Evolutionary conservation across 2,797 vertebrate species (phyloP).

Genomic region (Silurus aristotelis): DNA sequence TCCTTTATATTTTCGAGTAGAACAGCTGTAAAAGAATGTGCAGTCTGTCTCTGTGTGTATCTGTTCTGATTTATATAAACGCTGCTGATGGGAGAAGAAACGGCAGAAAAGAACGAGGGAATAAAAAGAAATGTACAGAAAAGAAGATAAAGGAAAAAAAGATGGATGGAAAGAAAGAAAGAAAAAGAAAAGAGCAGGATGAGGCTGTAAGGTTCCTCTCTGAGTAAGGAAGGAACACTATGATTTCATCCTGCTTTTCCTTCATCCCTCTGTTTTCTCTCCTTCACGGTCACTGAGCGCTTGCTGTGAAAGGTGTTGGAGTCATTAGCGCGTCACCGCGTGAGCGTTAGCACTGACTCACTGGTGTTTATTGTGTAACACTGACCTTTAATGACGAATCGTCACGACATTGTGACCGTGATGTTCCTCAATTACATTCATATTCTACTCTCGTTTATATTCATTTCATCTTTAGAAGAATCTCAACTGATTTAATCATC

Average conservation of each 20-base stretch:
- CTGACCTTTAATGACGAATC: slow-evolving; percentile 22
- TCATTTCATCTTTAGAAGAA: too few species aligned
- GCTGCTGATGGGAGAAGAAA: background rate
- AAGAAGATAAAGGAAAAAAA: background rate
- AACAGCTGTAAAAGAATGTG: slow-evolving; percentile 22
- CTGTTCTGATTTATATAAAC: background rate
- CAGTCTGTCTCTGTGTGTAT: slow-evolving; percentile 4
- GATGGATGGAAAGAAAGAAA: too few species aligned
- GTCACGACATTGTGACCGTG: background rate
- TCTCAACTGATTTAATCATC: too few species aligned
- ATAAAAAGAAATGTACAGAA: background rate
- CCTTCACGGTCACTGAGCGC: background rate
- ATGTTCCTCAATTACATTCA: background rate
- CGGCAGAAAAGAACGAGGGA: background rate
- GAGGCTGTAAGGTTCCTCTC: background rate
- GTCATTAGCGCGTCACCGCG: background rate
- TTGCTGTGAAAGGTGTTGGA: background rate
- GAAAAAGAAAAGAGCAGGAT: too few species aligned
- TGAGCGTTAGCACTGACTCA: background rate
- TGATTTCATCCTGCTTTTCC: background rate
- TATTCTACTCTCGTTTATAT: too few species aligned
- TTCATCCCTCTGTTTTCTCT: background rate
- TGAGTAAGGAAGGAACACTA: background rate
- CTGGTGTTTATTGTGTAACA: slow-evolving; percentile 2
- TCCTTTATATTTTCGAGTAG: slow-evolving; percentile 12